A percentile compares a stretch with the other conserved stretches of the same genome.
Conservation (phyloP, 37 sponge, comb jelly and placozoan genomes). For the Diacarnus erythraeanus region DNA sequence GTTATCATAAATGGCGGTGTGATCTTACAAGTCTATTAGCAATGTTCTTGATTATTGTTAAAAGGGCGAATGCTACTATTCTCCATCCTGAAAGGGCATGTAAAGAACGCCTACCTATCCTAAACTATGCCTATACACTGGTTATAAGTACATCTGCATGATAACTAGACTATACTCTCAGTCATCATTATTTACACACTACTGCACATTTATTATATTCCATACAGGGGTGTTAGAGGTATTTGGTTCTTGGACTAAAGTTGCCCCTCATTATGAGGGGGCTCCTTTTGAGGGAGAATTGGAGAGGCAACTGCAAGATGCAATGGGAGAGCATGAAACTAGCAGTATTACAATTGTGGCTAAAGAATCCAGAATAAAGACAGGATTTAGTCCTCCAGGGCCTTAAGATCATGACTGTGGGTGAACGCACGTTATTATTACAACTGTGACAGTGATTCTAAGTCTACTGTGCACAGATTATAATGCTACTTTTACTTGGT, state of each 20-base stretch:
- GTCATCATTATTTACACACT: not conserved
- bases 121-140: too few relatives aligned
- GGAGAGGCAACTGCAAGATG: constrained; percentile 53
- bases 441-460: too few relatives aligned
- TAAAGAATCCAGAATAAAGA: not conserved
- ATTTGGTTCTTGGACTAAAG: constrained; percentile 54
- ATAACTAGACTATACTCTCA: too few relatives aligned
- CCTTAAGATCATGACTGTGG: not conserved
- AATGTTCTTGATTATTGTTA: too few relatives aligned
- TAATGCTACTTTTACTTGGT: too few relatives aligned
- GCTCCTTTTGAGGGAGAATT: constrained; percentile 13
- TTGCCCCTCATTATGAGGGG: constrained; percentile 23
- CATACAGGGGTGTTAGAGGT: constrained; percentile 47
- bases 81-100: too few relatives aligned
- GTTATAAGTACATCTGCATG: too few relatives aligned
- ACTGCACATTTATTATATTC: not conserved
- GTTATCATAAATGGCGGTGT: not conserved
- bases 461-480: too few relatives aligned
- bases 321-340: constrained; percentile 26
- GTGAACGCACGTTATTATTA: too few relatives aligned
- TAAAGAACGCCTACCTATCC: too few relatives aligned
- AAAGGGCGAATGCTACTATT: too few relatives aligned
- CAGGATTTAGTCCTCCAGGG: constrained; percentile 8
- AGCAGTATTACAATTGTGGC: constrained; percentile 2
- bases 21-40: not conserved